These are phyloP conservation scores for Rhopalosiphum nymphaeae DNA, from an alignment of 2,888 invertebrate genomes.

Conservation along the genomic window DNA sequence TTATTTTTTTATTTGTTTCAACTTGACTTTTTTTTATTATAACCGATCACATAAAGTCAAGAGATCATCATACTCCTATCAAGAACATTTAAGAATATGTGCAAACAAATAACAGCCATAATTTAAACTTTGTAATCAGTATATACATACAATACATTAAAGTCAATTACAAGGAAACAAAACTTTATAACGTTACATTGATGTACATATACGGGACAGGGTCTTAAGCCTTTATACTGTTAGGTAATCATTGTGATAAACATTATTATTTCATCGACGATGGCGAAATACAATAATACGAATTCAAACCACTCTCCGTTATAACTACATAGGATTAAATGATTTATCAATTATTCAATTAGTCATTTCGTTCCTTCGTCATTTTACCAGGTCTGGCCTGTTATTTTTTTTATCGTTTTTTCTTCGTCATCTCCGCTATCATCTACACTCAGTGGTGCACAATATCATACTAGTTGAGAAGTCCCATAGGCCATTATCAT, in stretches of 20 bases:
- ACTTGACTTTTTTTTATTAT: slow-evolving; percentile 33
- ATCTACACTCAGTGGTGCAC: neutral
- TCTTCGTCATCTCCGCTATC: neutral
- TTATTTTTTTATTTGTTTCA: slow-evolving; percentile 28
- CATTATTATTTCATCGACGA: neutral
- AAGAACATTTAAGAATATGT: slow-evolving; percentile 23
- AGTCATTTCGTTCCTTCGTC: neutral
- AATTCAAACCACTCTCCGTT: neutral
- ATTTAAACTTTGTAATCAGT: slow-evolving; percentile 4
- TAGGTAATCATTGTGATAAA: neutral
- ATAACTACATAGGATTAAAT: neutral
- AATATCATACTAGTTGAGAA: neutral
- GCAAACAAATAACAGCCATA: slow-evolving; percentile 36
- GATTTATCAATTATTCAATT: neutral
- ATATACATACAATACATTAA: neutral
- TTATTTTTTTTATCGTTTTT: neutral
- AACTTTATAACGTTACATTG: neutral
- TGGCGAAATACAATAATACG: neutral
- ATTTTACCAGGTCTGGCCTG: neutral
- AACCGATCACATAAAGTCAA: slow-evolving; percentile 34
- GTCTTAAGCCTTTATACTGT: neutral
- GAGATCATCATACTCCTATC: slow-evolving; percentile 40
- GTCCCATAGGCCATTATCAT: neutral
- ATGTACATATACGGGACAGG: neutral
- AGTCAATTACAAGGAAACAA: neutral